phyloP scores from a whole-genome alignment of 2,113 vertebrate species.

The Amphilophus citrinellus region DNA sequence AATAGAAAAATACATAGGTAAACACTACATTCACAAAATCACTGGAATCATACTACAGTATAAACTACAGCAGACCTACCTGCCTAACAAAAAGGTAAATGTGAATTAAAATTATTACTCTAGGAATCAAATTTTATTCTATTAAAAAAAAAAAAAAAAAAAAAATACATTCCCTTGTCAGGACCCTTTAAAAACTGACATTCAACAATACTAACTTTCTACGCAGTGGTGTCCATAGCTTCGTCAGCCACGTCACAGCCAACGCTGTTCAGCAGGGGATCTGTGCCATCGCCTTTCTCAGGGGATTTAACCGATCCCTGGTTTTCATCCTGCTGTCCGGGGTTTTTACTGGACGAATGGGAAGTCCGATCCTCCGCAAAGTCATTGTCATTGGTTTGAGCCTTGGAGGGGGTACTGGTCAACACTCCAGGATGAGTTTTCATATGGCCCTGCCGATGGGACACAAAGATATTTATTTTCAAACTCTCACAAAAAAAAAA shows the following conservation, averaged over 20 bases:
- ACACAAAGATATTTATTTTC: not conserved
- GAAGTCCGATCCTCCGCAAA: conserved; percentile 50
- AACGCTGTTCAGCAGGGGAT: conserved; percentile 46
- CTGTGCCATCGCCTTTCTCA: conserved; percentile 57
- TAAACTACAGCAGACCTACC: conserved; percentile 51
- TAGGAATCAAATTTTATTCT: conserved; percentile 62
- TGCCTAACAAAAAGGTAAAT: conserved; percentile 63
- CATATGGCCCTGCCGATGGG: conserved; percentile 81
- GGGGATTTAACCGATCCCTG: conserved; percentile 60
- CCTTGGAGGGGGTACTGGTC: conserved; percentile 61
- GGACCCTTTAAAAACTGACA: conserved; percentile 62
- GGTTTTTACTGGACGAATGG: conserved; percentile 49
- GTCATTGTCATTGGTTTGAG: conserved; percentile 70
- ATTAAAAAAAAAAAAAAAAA: conserved; percentile 27
- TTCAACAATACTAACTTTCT: conserved; percentile 57
- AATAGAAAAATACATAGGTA: conserved; percentile 72
- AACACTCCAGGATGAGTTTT: conserved; percentile 76
- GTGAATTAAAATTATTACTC: conserved; percentile 56
- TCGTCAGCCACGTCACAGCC: conserved; percentile 45
- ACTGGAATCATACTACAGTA: conserved; percentile 52
- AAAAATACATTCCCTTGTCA: conserved; percentile 78
- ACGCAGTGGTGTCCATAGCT: conserved; percentile 56
- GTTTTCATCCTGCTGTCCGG: conserved; percentile 57
- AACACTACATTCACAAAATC: conserved; percentile 71
- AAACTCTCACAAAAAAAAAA: not conserved